Evolutionary conservation across 2,113 vertebrate genomes (phyloP).

Genomic region (Boleophthalmus pectinirostris): DNA sequence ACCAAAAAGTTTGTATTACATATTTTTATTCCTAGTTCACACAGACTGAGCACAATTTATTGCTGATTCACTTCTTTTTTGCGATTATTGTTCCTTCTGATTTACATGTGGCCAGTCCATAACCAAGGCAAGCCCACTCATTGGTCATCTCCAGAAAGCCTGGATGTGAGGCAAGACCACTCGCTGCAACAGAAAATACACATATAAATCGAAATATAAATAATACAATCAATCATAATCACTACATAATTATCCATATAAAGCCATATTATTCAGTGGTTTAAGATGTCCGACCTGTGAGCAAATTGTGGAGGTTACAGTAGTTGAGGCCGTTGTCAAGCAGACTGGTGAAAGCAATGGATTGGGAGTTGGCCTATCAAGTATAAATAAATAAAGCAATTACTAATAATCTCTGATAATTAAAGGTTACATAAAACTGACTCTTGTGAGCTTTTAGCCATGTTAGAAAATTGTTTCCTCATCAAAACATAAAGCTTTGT

Average conservation of each 20-base stretch:
- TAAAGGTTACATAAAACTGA: too few species aligned
- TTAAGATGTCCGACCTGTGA: not conserved
- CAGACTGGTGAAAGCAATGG: not conserved
- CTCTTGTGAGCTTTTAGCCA: too few species aligned
- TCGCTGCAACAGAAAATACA: not conserved
- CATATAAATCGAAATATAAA: not conserved
- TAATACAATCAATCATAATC: not conserved
- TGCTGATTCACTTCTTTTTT: not conserved
- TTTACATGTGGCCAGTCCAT: slow-evolving; percentile 1
- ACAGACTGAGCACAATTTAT: not conserved
- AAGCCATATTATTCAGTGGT: not conserved
- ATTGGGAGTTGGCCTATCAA: not conserved
- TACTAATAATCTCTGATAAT: not conserved
- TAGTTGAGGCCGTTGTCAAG: slow-evolving; percentile 7
- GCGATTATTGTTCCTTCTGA: not conserved
- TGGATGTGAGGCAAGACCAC: not conserved
- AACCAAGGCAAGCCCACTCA: slow-evolving; percentile 5
- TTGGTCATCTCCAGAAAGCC: slow-evolving; percentile 11
- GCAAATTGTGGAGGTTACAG: slow-evolving; percentile 9
- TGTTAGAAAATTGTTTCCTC: too few species aligned
- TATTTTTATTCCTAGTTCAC: not conserved
- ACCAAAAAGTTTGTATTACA: not conserved
- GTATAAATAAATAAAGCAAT: not conserved
- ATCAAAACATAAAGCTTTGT: too few species aligned
- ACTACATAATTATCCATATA: not conserved